Percentiles rank a stretch among this genome's conserved stretches.
Evolutionary conservation across 2,888 invertebrate species (phyloP).

Genomic region (Mechanitis mazaeus): DNA sequence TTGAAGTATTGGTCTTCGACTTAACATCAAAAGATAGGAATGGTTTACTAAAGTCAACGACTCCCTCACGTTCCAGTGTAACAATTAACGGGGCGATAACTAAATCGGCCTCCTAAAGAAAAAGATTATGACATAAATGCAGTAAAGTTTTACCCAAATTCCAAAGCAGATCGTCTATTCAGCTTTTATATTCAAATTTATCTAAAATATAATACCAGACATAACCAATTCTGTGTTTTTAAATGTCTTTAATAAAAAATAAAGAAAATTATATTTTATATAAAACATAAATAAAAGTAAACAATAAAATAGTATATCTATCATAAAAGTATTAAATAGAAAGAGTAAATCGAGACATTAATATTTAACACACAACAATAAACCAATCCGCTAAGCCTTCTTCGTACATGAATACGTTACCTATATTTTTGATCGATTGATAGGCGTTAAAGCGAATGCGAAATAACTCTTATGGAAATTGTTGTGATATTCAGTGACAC

Average conservation of each 20-base stretch:
- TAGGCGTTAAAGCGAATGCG: slow-evolving; percentile 9
- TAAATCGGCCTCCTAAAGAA: slow-evolving; percentile 92
- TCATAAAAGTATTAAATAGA: too few species aligned
- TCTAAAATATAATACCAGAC: neutral
- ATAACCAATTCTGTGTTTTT: neutral
- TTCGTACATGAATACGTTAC: slow-evolving; percentile 4
- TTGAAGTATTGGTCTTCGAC: slow-evolving; percentile 91
- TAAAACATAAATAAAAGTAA: too few species aligned
- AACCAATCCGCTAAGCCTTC: slow-evolving; percentile 6
- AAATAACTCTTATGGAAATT: slow-evolving; percentile 14
- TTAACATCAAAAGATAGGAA: slow-evolving; percentile 98
- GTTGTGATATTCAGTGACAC: slow-evolving; percentile 16
- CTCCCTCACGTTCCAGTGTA: slow-evolving; percentile 93
- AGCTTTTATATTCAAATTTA: too few species aligned
- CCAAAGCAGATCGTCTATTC: too few species aligned
- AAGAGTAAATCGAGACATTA: too few species aligned
- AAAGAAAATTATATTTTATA: too few species aligned
- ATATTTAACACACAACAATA: slow-evolving; percentile 17
- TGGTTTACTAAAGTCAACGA: slow-evolving; percentile 98
- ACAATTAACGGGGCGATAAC: slow-evolving; percentile 97
- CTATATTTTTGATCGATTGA: slow-evolving; percentile 16
- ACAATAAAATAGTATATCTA: too few species aligned
- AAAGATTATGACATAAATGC: neutral
- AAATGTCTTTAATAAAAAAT: neutral
- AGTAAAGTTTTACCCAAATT: too few species aligned